Conservation (phyloP, 35 echinoderm and acorn worm species). For the Strongylocentrotus purpuratus region DNA sequence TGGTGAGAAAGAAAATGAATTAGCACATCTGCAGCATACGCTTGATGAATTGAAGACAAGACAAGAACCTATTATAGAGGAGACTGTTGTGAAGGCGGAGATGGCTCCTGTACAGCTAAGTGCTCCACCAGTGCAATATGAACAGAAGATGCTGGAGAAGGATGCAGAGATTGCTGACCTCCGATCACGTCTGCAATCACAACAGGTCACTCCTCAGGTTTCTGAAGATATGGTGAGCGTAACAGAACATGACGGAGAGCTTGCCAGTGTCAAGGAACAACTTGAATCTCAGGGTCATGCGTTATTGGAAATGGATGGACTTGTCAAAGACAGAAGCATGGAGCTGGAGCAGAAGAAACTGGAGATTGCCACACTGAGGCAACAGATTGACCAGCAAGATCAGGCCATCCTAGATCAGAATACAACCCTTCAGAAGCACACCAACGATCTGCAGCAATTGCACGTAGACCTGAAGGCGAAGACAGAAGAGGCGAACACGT, state of each 20-base stretch:
- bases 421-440: constrained; percentile 57
- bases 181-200: constrained; percentile 22
- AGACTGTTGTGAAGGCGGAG: constrained; percentile 23
- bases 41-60: constrained; percentile 47
- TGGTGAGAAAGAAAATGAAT: constrained; percentile 59
- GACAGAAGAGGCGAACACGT: constrained; percentile 57
- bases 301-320: constrained; percentile 64
- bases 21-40: constrained; percentile 44
- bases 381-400: constrained; percentile 91
- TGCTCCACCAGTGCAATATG: constrained; percentile 1
- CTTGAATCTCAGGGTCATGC: constrained; percentile 59
- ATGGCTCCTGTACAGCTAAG: constrained; percentile 23
- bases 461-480: constrained; percentile 47
- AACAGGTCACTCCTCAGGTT: neutral
- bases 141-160: constrained; percentile 53
- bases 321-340: constrained; percentile 65
- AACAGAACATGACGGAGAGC: neutral
- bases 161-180: constrained; percentile 62
- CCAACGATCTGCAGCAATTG: constrained; percentile 50
- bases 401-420: constrained; percentile 77
- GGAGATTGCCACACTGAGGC: constrained; percentile 73
- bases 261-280: constrained; percentile 63
- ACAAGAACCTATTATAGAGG: constrained; percentile 8
- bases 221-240: neutral
- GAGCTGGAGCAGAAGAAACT: constrained; percentile 66